Percentiles rank a stretch among this genome's conserved stretches.
Evolutionary conservation across 2,888 invertebrate species (phyloP).

Genomic region (Heliconius sara): DNA sequence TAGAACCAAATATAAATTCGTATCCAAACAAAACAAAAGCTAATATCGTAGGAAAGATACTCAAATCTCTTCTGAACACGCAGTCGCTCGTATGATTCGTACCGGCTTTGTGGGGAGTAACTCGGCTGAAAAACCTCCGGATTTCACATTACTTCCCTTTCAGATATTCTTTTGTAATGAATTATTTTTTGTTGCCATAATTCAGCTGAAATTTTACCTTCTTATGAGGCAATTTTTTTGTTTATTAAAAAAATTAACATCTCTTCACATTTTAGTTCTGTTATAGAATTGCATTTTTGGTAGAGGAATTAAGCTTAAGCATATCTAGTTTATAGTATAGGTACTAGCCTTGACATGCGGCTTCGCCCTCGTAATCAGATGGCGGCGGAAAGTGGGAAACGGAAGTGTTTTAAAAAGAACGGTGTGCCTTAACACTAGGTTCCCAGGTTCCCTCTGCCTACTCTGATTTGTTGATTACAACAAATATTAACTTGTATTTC

Average conservation of each 20-base stretch:
- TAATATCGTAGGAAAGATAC: conserved; percentile 25
- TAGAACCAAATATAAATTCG: neutral
- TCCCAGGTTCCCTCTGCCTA: no score
- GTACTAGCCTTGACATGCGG: no score
- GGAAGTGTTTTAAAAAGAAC: no score
- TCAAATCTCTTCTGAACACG: conserved; percentile 30
- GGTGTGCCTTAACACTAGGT: no score
- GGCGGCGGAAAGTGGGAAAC: no score
- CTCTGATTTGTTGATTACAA: no score
- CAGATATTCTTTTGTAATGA: conserved; percentile 33
- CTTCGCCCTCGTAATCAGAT: no score
- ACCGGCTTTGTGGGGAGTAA: conserved; percentile 37
- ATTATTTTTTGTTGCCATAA: conserved; percentile 16
- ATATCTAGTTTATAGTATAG: no score
- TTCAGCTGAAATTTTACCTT: conserved; percentile 4
- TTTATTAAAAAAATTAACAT: neutral
- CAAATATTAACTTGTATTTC: neutral
- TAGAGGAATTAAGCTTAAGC: no score
- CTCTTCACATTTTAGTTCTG: no score
- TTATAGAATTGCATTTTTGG: no score
- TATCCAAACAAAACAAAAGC: conserved; percentile 27
- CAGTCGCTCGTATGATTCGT: conserved; percentile 36
- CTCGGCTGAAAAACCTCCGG: conserved; percentile 35
- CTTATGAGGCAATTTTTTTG: neutral
- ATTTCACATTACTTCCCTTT: conserved; percentile 37